These are phyloP conservation scores for Spizella passerina DNA, from an alignment of 2,797 vertebrate genomes.

Conservation along the genomic window DNA sequence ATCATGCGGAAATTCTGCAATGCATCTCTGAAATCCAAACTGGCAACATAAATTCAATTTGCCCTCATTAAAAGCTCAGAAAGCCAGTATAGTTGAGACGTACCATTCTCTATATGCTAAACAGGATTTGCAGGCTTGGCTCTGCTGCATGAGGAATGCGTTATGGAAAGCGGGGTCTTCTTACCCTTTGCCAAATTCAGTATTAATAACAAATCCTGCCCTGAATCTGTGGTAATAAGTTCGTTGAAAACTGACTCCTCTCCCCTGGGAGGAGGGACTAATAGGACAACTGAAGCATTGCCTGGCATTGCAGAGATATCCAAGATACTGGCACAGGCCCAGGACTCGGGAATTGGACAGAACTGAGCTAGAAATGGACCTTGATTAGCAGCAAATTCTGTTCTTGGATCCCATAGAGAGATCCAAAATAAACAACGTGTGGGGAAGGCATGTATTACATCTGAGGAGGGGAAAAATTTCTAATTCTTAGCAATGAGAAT, in stretches of 20 bases:
- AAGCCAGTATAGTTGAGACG: background rate
- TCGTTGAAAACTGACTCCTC: slow-evolving; percentile 7
- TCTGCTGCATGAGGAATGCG: background rate
- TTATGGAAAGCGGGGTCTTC: slow-evolving; percentile 2
- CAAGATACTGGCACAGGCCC: background rate
- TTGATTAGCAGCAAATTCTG: slow-evolving; percentile 16
- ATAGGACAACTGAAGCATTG: slow-evolving; percentile 13
- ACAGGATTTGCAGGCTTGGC: background rate
- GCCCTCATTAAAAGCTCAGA: slow-evolving; percentile 33
- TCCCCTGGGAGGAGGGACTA: slow-evolving; percentile 2
- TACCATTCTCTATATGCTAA: slow-evolving; percentile 18
- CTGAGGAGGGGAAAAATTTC: background rate
- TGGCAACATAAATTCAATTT: slow-evolving; percentile 28
- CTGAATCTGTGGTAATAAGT: slow-evolving; percentile 1
- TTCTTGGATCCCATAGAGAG: slow-evolving; percentile 1
- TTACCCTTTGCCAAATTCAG: slow-evolving; percentile 24
- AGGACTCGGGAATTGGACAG: background rate
- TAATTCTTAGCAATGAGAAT: slow-evolving; percentile 9
- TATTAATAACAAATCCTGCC: slow-evolving; percentile 27
- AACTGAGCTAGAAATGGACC: slow-evolving; percentile 14
- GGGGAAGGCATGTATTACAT: background rate
- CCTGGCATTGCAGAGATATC: background rate
- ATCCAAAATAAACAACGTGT: slow-evolving; percentile 4
- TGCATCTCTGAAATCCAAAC: slow-evolving; percentile 26
- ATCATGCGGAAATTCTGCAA: background rate